A percentile compares a stretch with the other conserved stretches of the same genome.
These are phyloP conservation scores for Solea senegalensis DNA, from an alignment of 2,113 vertebrate species.

Conservation along the genomic window DNA sequence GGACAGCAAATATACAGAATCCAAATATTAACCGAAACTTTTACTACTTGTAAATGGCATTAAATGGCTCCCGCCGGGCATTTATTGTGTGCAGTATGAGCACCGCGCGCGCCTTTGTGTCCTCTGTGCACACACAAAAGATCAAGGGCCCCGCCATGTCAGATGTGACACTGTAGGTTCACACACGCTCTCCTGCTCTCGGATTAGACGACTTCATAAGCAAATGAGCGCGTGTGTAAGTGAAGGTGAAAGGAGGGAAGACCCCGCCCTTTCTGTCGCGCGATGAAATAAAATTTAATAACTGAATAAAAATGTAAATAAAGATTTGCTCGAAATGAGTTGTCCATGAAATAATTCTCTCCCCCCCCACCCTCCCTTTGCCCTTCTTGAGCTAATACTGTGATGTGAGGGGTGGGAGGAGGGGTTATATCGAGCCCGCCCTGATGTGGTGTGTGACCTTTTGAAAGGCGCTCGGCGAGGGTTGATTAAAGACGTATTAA, in stretches of 20 bases:
- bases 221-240: constrained; percentile 71
- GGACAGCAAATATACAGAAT: constrained; percentile 5
- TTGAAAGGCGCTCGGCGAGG: constrained; percentile 91
- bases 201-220: constrained; percentile 91
- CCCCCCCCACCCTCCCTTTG: not conserved
- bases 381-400: constrained; percentile 90
- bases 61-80: constrained; percentile 7
- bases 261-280: constrained; percentile 66
- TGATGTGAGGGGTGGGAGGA: constrained; percentile 78
- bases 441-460: constrained; percentile 99
- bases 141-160: constrained; percentile 68
- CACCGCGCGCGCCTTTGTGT: constrained; percentile 13
- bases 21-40: not conserved
- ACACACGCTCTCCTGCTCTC: constrained; percentile 80
- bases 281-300: constrained; percentile 99
- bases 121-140: constrained; percentile 32
- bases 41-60: constrained; percentile 36
- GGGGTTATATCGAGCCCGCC: constrained; percentile 41
- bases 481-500: constrained; percentile 99
- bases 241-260: constrained; percentile 76
- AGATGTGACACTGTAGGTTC: constrained; percentile 78
- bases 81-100: constrained; percentile 8
- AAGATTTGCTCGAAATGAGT: constrained; percentile 99
- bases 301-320: constrained; percentile 99
- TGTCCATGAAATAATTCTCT: constrained; percentile 96